Base-by-base conservation (phyloP, 1,140 invertebrate genomes). In the Habropoda laboriosa region DNA sequence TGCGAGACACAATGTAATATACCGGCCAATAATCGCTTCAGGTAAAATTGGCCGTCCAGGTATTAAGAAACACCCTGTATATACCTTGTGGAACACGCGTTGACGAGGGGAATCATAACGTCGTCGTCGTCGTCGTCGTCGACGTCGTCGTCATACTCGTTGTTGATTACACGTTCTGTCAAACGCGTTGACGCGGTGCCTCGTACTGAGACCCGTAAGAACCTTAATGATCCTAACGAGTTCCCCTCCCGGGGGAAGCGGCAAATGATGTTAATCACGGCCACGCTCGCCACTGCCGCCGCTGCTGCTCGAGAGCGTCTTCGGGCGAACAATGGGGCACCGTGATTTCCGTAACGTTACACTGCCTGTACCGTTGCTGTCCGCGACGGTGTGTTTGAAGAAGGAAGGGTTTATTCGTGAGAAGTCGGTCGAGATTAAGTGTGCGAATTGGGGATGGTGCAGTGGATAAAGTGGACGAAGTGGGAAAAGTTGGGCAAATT, bases 141-240 rank as follows among this genome's bases (percentile, higher is more conserved):
- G n/a, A n/a, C 30, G 27, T 47, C 53, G 21, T 13, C 49, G 55
- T 72, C 42, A n/a, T 38, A 42, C 40, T 30, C 40, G 67, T 55
- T 35, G 60, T 66, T 67, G 61, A 76, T 57, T 67, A 45, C 51
- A 67, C 51, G 73, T 75, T 64, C 58, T 16, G 58, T 75, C 47
- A 51, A 63, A 72, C 58, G 47, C 47, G 58, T 27, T 40, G 60
- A 75, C 72, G 45, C 57, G 71, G 21, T 57, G 18, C 6, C 45
- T 74, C 16, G 45, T 40, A 74, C 71, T n/a, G 30, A 21, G 30
- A n/a, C n/a, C n/a, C 38, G 73, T 67, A 76, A 67, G 61, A 67
- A 57, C 51, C 63, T 67, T 76, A 67, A 76, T 42, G 73, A 76
- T 67, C 51, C 73, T 66, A 75, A 75, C 73, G 61, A 76, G 73